Conservation (phyloP, 2,113 vertebrate species). For the Triplophysa dalaica region DNA sequence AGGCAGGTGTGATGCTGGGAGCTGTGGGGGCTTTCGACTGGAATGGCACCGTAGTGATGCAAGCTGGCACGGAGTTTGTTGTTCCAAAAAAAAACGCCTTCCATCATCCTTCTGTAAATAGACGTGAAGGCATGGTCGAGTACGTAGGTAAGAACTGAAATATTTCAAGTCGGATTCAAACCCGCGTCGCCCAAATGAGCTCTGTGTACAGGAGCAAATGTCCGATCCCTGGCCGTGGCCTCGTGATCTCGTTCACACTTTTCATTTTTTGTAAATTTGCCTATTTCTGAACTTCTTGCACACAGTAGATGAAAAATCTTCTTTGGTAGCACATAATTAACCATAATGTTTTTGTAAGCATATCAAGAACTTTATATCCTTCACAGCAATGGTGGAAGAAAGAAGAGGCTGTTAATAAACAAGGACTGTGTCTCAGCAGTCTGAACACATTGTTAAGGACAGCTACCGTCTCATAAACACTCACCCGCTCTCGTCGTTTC, state of each 20-base stretch:
- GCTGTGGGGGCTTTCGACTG: slow-evolving; percentile 96
- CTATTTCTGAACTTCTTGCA: too few relatives aligned
- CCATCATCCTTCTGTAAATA: slow-evolving; percentile 69
- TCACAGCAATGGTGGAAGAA: neutral
- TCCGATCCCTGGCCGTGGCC: too few relatives aligned
- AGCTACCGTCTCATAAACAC: slow-evolving; percentile 48
- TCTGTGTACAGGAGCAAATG: too few relatives aligned
- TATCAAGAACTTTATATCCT: neutral
- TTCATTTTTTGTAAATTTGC: too few relatives aligned
- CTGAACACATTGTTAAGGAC: slow-evolving; percentile 25
- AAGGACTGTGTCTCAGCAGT: slow-evolving; percentile 9
- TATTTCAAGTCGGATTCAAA: neutral
- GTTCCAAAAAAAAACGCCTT: slow-evolving; percentile 79
- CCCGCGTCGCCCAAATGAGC: neutral
- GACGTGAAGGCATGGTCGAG: slow-evolving; percentile 85
- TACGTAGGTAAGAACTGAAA: slow-evolving; percentile 83
- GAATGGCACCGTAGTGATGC: slow-evolving; percentile 94
- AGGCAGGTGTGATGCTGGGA: slow-evolving; percentile 91
- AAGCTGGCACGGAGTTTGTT: slow-evolving; percentile 65
- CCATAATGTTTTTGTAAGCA: neutral
- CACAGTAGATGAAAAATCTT: neutral
- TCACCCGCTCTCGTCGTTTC: slow-evolving; percentile 7
- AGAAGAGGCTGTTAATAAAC: slow-evolving; percentile 5
- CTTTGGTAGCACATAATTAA: neutral
- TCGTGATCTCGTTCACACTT: too few relatives aligned